Percentiles rank a stretch among this genome's conserved stretches.
phyloP scores from a whole-genome alignment of 2,113 vertebrate genomes.

The Baryphthengus martii region DNA sequence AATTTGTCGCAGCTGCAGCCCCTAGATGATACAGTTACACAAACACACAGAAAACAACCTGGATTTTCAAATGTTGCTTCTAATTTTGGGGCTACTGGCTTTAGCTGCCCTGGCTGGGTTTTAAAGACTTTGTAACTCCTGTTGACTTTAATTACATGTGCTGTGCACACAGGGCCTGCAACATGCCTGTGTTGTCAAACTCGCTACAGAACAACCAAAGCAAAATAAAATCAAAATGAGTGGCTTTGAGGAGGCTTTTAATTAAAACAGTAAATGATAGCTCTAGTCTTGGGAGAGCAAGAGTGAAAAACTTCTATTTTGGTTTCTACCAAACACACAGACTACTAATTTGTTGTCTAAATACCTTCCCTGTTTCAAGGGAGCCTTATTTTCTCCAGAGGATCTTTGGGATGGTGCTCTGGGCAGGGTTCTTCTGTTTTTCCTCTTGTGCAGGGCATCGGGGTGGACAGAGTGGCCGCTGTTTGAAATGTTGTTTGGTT shows the following conservation, averaged over 20 bases:
- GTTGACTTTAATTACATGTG: slow-evolving; percentile 12
- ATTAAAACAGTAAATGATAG: slow-evolving; percentile 51
- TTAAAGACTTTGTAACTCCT: neutral
- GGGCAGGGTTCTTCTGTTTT: neutral
- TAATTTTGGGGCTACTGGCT: neutral
- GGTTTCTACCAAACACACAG: neutral
- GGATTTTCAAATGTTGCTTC: neutral
- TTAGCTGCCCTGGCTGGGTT: neutral
- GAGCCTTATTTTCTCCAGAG: neutral
- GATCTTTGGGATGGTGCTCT: neutral
- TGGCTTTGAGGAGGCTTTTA: slow-evolving; percentile 33
- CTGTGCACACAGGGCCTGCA: neutral
- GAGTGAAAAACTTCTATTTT: neutral
- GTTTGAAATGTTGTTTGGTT: neutral
- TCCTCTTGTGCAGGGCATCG: neutral
- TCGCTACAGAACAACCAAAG: neutral
- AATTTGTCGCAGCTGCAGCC: neutral
- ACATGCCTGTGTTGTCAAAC: neutral
- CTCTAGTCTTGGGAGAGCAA: neutral
- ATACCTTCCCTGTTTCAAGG: neutral
- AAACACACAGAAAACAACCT: neutral
- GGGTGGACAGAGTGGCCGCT: neutral
- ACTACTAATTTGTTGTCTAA: neutral
- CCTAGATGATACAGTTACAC: slow-evolving; percentile 48
- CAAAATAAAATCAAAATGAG: neutral